Percentiles rank a stretch among this genome's conserved stretches.
Evolutionary conservation across 2,113 vertebrate genomes (phyloP).

Genomic region (Ptychochromis oligacanthus): DNA sequence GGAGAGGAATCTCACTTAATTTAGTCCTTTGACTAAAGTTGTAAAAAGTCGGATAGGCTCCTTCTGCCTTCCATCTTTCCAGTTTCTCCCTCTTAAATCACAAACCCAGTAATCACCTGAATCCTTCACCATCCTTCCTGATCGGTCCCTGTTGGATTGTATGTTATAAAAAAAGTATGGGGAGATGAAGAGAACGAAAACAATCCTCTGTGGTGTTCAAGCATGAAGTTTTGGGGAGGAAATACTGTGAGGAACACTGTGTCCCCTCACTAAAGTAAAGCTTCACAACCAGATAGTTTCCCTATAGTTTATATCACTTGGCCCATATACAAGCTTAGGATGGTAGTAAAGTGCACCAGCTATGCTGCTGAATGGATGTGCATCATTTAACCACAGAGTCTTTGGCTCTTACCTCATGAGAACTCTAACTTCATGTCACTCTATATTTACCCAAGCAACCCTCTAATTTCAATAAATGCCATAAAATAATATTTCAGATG

Average conservation of each 20-base stretch:
- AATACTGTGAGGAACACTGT: neutral
- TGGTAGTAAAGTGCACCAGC: slow-evolving; percentile 2
- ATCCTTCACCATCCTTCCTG: neutral
- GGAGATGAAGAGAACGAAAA: neutral
- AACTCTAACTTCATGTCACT: neutral
- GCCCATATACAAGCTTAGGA: neutral
- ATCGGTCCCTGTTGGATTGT: neutral
- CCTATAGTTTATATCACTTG: neutral
- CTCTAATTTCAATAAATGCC: neutral
- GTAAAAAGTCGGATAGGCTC: neutral
- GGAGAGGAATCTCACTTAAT: neutral
- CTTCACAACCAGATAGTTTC: neutral
- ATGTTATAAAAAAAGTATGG: neutral
- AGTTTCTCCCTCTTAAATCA: neutral
- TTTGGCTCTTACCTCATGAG: neutral
- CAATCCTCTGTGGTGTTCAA: neutral
- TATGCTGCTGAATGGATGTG: neutral
- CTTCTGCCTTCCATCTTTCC: neutral
- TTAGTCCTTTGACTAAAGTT: neutral
- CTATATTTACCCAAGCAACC: neutral
- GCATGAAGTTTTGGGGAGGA: neutral
- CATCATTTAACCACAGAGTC: neutral
- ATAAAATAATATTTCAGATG: neutral
- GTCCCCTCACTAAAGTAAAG: neutral
- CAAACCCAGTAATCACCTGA: slow-evolving; percentile 14